Evolutionary conservation across 2,888 invertebrate species (phyloP).

Genomic region (Dicyrtoma fusca): DNA sequence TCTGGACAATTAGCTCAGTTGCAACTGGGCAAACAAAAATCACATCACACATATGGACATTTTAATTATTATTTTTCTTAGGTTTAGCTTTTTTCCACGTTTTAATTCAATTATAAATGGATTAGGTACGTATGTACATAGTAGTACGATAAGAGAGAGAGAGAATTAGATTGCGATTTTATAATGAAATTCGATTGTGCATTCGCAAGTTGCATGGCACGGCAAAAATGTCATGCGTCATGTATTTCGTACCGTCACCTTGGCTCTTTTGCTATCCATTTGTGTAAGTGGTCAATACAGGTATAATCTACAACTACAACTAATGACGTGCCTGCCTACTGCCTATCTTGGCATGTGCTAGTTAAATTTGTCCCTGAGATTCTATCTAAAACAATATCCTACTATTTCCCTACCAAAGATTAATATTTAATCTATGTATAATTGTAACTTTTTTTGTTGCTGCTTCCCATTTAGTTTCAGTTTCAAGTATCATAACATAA

Average conservation of each 20-base stretch:
- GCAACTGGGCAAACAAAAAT: constrained; percentile 76
- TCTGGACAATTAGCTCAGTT: constrained; percentile 95
- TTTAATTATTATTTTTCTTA: not conserved
- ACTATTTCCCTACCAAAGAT: not conserved
- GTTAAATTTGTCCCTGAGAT: no score
- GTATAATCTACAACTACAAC: no score
- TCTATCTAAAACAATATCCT: not conserved
- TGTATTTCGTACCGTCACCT: not conserved
- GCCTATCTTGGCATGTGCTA: no score
- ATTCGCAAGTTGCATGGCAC: no score
- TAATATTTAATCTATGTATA: no score
- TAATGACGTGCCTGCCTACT: no score
- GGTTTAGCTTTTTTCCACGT: not conserved
- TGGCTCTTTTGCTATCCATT: constrained; percentile 1
- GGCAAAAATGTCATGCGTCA: not conserved
- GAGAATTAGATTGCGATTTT: not conserved
- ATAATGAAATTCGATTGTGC: not conserved
- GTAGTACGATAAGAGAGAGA: not conserved
- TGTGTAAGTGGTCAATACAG: no score
- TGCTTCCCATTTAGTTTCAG: no score
- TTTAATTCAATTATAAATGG: no score
- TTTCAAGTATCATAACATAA: not conserved
- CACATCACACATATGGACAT: constrained; percentile 9
- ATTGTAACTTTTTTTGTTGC: no score
- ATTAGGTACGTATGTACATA: no score